Evolutionary conservation across 2,888 invertebrate genomes (phyloP), one percentile per base, ranked within the genome.

Genomic region (Ectemnius continuus): DNA sequence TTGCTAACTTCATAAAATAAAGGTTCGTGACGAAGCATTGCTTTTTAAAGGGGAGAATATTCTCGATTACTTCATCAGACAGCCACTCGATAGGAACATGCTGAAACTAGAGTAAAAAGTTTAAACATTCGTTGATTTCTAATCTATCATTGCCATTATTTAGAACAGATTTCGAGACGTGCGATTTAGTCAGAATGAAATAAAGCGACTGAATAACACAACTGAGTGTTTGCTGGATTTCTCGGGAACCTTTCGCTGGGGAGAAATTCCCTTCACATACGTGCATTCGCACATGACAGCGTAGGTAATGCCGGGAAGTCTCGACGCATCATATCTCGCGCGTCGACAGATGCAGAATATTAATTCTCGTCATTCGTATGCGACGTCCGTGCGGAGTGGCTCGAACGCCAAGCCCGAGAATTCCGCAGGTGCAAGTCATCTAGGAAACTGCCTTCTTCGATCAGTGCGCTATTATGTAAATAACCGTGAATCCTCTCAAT

Each of bases 311-410:
- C 76, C 68, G 71, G 67, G 11, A 65, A 71, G 77, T 76, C 81
- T 72, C 70, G 61, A 64, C 77, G 74, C 82, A 75, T 78, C 83
- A 70, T 85, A 86, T 84, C 82, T 85, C 85, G 36, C 36, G 36
- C 36, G 11, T 11, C 36, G 36, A 86, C 87, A 82, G 78, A 84
- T 78, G 82, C 80, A 77, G 85, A 85, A 87, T 87, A 87, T 86
- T 86, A 87, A 87, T 86, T 86, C 76, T 66, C 84, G 82, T 84
- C 81, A 83, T 87, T 86, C 81, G 84, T 84, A 85, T 87, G 85
- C 85, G 67, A 75, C 78, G 71, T 66, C 67, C 61, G 76, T 77
- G 73, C 36, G 67, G 75, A 78, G 69, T 65, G 71, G 72, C 52
- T 68, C 62, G 78, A 64, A 56, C 61, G 59, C 62, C 66, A 46